These are phyloP conservation scores for Limosa lapponica DNA, from an alignment of 2,797 vertebrate species.

Conservation along the genomic window DNA sequence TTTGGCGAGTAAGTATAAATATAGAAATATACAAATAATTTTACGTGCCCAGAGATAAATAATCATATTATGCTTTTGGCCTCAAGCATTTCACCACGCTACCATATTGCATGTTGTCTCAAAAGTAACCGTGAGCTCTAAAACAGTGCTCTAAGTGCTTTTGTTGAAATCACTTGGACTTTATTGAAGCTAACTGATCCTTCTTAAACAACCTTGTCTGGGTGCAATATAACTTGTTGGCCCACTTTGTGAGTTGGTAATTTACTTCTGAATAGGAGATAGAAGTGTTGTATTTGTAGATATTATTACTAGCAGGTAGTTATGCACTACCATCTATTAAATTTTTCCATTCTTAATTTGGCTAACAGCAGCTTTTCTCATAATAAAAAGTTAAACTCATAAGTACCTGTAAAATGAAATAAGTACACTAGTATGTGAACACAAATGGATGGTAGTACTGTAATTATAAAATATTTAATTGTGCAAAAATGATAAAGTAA, in stretches of 20 bases:
- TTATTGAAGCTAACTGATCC: background rate
- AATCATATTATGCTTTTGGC: background rate
- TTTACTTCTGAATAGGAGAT: background rate
- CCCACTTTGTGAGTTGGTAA: background rate
- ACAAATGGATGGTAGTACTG: background rate
- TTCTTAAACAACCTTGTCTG: background rate
- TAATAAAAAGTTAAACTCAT: background rate
- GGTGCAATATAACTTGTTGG: background rate
- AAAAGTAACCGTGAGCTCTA: background rate
- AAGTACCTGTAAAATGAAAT: background rate
- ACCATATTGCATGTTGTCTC: background rate
- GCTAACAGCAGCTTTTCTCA: background rate
- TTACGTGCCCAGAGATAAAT: background rate
- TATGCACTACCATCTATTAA: background rate
- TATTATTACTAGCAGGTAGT: background rate
- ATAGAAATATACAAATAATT: background rate
- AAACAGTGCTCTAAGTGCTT: background rate
- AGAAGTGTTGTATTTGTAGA: background rate
- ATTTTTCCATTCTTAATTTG: background rate
- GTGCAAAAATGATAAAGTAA: background rate
- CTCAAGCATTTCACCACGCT: background rate
- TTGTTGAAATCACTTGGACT: background rate
- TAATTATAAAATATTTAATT: background rate
- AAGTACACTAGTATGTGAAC: background rate
- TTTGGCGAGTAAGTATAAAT: conserved; percentile 82